These are phyloP conservation scores for Nebria brevicollis DNA, from an alignment of 2,888 invertebrate species.

Conservation along the genomic window DNA sequence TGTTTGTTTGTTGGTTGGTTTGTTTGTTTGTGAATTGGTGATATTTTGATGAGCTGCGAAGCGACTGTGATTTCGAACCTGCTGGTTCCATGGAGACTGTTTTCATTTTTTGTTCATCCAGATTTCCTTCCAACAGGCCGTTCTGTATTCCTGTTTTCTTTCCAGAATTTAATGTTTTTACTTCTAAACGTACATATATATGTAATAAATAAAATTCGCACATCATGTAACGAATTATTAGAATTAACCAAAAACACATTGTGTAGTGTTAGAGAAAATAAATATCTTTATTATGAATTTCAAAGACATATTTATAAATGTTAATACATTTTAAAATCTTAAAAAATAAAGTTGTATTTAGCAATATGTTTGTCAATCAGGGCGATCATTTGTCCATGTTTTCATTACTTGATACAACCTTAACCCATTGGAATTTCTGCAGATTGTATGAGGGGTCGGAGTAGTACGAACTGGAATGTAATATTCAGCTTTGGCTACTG, in stretches of 20 bases:
- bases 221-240: slow-evolving; percentile 7
- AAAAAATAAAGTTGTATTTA: slow-evolving; percentile 45
- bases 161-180: slow-evolving; percentile 23
- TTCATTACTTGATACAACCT: slow-evolving; percentile 33
- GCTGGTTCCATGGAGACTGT: slow-evolving; percentile 28
- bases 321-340: slow-evolving; percentile 44
- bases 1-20: background rate
- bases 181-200: slow-evolving; percentile 1
- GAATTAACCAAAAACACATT: slow-evolving; percentile 16
- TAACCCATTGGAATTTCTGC: slow-evolving; percentile 29
- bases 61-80: slow-evolving; percentile 29
- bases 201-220: background rate
- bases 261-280: slow-evolving; percentile 39
- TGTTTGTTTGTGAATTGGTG: background rate
- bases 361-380: slow-evolving; percentile 24
- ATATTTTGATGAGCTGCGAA: background rate
- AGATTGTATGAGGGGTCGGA: background rate
- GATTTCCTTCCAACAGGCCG: slow-evolving; percentile 10
- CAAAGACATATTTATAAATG: slow-evolving; percentile 32
- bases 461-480: slow-evolving; percentile 11
- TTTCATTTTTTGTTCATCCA: slow-evolving; percentile 31
- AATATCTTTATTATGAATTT: slow-evolving; percentile 31
- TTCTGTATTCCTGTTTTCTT: slow-evolving; percentile 17
- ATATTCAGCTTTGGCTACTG: slow-evolving; percentile 20
- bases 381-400: slow-evolving; percentile 31